Evolutionary conservation across 2,888 invertebrate species (phyloP), one percentile per base, ranked within the genome.

Genomic region (Spisula solida): DNA sequence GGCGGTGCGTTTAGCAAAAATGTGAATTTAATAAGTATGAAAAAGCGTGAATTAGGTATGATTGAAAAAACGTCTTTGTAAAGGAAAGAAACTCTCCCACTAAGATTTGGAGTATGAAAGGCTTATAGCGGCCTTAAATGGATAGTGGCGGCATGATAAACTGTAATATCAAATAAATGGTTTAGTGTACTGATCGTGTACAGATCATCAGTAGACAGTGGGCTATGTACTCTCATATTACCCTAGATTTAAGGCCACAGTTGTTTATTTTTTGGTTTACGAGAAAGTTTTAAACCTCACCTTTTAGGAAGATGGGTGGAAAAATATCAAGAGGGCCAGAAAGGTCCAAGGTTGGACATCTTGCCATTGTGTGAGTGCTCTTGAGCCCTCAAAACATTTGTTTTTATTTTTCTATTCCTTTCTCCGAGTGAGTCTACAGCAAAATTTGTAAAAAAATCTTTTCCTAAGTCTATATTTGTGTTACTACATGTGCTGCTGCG

Each of bases 101-200:
- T 31, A 79, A 85, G 85, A 31, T 79, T 56, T 85, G 34, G 25
- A 78, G 48, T 85, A 55, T 85, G 85, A 79, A 85, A 56, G 85
- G 85, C 56, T 85, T 85, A 85, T 85, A 55, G 51, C 31, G 34
- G 85, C 70, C 85, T 79, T 85, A 84, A 34, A 79, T 31, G 84
- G 78, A 78, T 78, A 55, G 34, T 79, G 55, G 56, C 79, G 34
- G 55, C 78, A 34, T 56, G 56, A 56, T 85, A 79, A 85, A 66
- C 55, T 79, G 34, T 41, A 34, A 79, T 85, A 56, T 79, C 31
- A 85, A 85, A 85, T 85, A 85, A 78, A 85, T 85, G 20, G 55
- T 85, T 78, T 60, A 41, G 55, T 85, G 41, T 56, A n/a, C 47
- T 5, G 66, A 47, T 60, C 56, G 55, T 85, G 41, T 56, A n/a